Evolutionary conservation across 2,888 invertebrate genomes (phyloP).

Genomic region (Cephus sareptanus): DNA sequence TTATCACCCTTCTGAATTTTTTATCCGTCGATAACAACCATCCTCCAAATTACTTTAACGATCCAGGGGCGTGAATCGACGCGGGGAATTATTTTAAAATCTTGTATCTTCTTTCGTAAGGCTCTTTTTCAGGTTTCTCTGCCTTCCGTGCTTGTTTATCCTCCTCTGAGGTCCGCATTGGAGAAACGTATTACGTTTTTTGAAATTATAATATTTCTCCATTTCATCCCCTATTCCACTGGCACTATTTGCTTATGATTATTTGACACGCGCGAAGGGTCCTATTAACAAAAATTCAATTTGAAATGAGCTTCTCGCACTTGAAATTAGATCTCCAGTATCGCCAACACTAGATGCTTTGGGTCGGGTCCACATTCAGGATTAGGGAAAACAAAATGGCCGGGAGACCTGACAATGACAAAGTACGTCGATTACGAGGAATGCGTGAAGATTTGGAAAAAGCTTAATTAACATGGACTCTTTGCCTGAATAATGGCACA

Average conservation of each 20-base stretch:
- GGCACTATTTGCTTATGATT: slow-evolving; percentile 39
- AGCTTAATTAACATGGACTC: background rate
- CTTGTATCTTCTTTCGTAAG: background rate
- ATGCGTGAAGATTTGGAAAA: background rate
- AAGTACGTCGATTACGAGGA: background rate
- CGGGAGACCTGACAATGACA: background rate
- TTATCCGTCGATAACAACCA: background rate
- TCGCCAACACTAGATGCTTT: background rate
- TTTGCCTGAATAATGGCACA: background rate
- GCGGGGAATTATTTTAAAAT: background rate
- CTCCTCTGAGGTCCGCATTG: slow-evolving; percentile 11
- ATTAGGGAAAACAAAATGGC: background rate
- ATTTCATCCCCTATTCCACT: background rate
- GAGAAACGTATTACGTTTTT: slow-evolving; percentile 31
- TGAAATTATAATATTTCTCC: background rate
- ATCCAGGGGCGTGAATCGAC: background rate
- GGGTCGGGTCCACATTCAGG: background rate
- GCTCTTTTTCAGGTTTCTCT: background rate
- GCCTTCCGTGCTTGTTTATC: slow-evolving; percentile 29
- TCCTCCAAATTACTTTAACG: background rate
- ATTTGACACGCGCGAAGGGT: slow-evolving; percentile 42
- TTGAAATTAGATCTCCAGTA: background rate
- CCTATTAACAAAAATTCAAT: slow-evolving; percentile 46
- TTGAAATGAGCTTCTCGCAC: slow-evolving; percentile 17
- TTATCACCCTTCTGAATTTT: background rate